These are phyloP conservation scores for Forbesichthys agassizii DNA, from an alignment of 2,113 vertebrate genomes.

Conservation along the genomic window DNA sequence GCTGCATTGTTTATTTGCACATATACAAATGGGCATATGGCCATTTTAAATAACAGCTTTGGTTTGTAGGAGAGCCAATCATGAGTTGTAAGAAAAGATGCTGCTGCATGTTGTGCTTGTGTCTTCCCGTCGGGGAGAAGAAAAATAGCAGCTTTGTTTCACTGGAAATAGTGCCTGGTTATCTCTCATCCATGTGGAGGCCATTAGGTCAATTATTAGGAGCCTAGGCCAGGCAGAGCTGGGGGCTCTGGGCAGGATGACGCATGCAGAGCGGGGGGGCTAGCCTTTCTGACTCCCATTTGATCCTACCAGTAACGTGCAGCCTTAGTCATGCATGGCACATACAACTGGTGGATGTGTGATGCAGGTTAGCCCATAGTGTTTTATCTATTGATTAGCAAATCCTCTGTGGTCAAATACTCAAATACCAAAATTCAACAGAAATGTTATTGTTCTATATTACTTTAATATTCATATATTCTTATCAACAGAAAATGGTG, in stretches of 20 bases:
- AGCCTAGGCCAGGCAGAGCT: slow-evolving; percentile 58
- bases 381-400: neutral
- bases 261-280: slow-evolving; percentile 47
- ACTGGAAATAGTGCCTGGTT: slow-evolving; percentile 74
- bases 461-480: no score
- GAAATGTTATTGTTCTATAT: no score
- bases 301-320: slow-evolving; percentile 9
- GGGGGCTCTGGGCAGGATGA: slow-evolving; percentile 60
- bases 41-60: slow-evolving; percentile 27
- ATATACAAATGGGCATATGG: slow-evolving; percentile 38
- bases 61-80: neutral
- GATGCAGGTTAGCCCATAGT: neutral
- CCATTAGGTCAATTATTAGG: slow-evolving; percentile 83
- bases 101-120: slow-evolving; percentile 45
- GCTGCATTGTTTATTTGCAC: slow-evolving; percentile 45
- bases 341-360: neutral
- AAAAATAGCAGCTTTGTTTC: slow-evolving; percentile 70
- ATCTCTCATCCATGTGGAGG: slow-evolving; percentile 80
- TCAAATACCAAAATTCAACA: no score
- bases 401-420: no score
- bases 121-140: slow-evolving; percentile 61
- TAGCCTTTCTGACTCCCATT: slow-evolving; percentile 27
- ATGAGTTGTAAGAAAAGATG: neutral
- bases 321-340: neutral
- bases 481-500: no score